These are phyloP conservation scores for Drosophila melanogaster DNA, from an alignment of 1,140 invertebrate genomes.

Conservation along the genomic window DNA sequence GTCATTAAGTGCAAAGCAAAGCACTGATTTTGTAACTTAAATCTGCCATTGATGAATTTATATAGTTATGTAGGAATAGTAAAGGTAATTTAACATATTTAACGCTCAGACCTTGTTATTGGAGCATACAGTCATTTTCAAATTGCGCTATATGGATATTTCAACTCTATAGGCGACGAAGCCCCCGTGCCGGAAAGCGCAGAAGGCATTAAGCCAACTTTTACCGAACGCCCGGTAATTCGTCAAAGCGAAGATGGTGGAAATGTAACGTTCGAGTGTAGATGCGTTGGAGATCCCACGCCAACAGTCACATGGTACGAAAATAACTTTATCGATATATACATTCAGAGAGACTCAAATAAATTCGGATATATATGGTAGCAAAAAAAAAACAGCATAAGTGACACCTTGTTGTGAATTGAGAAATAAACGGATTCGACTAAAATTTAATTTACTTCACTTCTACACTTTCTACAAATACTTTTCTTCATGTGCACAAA, in stretches of 20 bases:
- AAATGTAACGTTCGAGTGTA: constrained; percentile 97
- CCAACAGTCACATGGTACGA: constrained; percentile 95
- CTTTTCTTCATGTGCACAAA: constrained; percentile 83
- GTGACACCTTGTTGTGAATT: not conserved
- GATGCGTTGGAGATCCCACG: constrained; percentile 97
- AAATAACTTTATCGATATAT: not conserved
- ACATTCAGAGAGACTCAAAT: constrained; percentile 2
- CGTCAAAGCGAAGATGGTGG: constrained; percentile 96
- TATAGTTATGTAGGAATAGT: no score
- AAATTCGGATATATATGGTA: not conserved
- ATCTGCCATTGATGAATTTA: not conserved
- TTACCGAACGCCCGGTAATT: constrained; percentile 97
- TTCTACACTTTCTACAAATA: constrained; percentile 26
- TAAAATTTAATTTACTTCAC: constrained; percentile 10
- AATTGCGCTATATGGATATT: constrained; percentile 62
- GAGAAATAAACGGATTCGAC: not conserved
- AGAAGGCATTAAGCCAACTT: constrained; percentile 97
- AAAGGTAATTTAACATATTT: no score
- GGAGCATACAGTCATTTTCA: constrained; percentile 19
- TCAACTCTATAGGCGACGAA: constrained; percentile 91
- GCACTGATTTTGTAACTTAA: not conserved
- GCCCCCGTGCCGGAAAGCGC: constrained; percentile 91
- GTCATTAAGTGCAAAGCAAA: not conserved
- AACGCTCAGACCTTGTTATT: no score
- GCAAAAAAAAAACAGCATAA: constrained; percentile 3